phyloP scores from a whole-genome alignment of 2,888 invertebrate genomes.

The Penaeus monodon region DNA sequence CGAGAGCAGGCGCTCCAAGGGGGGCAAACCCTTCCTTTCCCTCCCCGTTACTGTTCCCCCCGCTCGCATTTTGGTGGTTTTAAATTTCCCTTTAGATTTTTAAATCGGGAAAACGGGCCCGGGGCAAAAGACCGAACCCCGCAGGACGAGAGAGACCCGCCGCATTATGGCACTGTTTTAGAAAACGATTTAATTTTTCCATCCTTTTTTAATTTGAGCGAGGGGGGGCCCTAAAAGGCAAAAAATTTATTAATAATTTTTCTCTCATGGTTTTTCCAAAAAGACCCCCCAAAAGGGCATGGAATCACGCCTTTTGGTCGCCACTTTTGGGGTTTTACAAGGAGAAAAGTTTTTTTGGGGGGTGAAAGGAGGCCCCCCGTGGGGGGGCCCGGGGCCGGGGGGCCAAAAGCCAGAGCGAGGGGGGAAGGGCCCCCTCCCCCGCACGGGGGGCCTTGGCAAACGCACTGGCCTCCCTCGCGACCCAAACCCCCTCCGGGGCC shows the following conservation, averaged over 20 bases:
- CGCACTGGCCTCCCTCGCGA: slow-evolving; percentile 21
- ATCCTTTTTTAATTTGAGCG: too few relatives aligned
- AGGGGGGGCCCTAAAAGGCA: too few relatives aligned
- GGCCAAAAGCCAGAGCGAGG: slow-evolving; percentile 12
- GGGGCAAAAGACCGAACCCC: slow-evolving; percentile 20
- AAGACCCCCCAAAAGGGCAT: too few relatives aligned
- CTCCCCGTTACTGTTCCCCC: not conserved
- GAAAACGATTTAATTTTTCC: too few relatives aligned
- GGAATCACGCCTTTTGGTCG: too few relatives aligned
- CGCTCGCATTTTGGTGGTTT: slow-evolving; percentile 8
- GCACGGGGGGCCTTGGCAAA: slow-evolving; percentile 14
- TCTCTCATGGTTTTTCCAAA: too few relatives aligned
- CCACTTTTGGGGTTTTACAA: not conserved
- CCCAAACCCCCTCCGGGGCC: not conserved
- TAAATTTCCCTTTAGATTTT: slow-evolving; percentile 30
- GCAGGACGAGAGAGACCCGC: not conserved
- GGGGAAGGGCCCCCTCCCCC: not conserved
- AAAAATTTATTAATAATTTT: too few relatives aligned
- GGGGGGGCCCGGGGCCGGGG: too few relatives aligned
- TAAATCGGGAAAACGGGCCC: slow-evolving; percentile 7
- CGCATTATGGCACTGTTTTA: too few relatives aligned
- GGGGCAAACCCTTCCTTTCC: too few relatives aligned
- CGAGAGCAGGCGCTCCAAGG: too few relatives aligned
- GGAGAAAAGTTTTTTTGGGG: not conserved
- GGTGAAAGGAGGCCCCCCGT: slow-evolving; percentile 9